These are phyloP conservation scores for Leucophora obtusa DNA, from an alignment of 2,888 invertebrate genomes.

Conservation along the genomic window DNA sequence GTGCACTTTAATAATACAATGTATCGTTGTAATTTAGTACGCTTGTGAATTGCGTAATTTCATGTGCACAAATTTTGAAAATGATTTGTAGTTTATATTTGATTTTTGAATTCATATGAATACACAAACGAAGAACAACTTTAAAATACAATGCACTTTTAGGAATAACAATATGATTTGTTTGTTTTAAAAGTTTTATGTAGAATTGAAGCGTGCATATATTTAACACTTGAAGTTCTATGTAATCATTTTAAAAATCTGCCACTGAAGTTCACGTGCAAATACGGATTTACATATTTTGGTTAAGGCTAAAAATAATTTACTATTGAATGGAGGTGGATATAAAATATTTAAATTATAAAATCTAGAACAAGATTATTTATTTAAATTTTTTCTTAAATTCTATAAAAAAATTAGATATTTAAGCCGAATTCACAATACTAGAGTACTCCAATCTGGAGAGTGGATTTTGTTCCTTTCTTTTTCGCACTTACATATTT, in stretches of 20 bases:
- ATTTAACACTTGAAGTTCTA: constrained; percentile 38
- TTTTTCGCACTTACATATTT: no score
- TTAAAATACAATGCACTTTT: no score
- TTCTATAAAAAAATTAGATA: no score
- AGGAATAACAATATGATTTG: no score
- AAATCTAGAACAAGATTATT: background rate
- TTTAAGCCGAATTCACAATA: no score
- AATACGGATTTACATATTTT: constrained; percentile 40
- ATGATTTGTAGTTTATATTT: constrained; percentile 23
- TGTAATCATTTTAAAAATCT: constrained; percentile 28
- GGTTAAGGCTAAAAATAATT: no score
- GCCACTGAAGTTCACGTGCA: constrained; percentile 52
- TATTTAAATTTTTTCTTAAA: no score
- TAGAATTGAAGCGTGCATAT: constrained; percentile 23
- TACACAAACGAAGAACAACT: background rate
- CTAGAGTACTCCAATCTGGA: no score
- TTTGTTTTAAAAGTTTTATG: background rate
- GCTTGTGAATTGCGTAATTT: background rate
- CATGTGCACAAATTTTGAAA: constrained; percentile 17
- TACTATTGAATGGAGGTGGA: background rate
- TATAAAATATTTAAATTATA: background rate
- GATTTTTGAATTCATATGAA: background rate
- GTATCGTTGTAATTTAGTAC: background rate
- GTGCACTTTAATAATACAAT: background rate
- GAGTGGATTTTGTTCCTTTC: no score